Base-by-base conservation (phyloP, 2,888 invertebrate genomes). In the Caenorhabditis sp. region DNA sequence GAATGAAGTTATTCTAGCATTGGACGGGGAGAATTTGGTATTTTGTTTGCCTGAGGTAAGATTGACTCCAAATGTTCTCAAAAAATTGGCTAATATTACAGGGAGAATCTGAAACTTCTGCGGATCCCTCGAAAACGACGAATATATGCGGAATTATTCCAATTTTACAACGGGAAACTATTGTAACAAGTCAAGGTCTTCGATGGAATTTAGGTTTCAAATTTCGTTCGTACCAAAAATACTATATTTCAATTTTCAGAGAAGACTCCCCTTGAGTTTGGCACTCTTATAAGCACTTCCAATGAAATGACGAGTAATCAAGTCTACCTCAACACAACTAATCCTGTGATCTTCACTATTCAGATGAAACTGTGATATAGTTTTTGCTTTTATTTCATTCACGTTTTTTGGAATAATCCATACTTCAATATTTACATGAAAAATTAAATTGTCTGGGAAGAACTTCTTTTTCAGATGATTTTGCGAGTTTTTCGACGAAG, bases 101-200 rank as follows among this genome's bases (percentile, higher is more conserved):
- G 73, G 76, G 76, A 1, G n/a, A 52, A 12, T 69, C 72, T 0
- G 25, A 58, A 21, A 65, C 77, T 53, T 10, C 53, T 0, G 21
- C 70, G 7, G 65, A 80, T 17, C 21, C 61, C 20, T 26, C 56
- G n/a, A 53, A 36, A 23, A 58, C 60, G 3, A 64, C 80, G 1
- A 63, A 67, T 31, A 77, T 70, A 54, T 84, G 84, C 63, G 85
- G 85, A 23, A 31, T 85, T 25, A 63, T 84, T n/a, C 86, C 86
- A 5, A 61, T 84, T 43, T 73, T 72, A 59, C 86, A 86, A 56
- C 60, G 65, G 27, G 60, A 68, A 36, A 82, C 85, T 3, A 49
- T 65, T 8, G 85, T 84, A 10, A 79, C 82, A 1, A 83, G 82
- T n/a, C 67, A 58, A 4, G 86, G 86, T 17, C 73, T 85, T 20